Evolutionary conservation across 2,888 invertebrate genomes (phyloP).

Genomic region (Dastarcus helophoroides): DNA sequence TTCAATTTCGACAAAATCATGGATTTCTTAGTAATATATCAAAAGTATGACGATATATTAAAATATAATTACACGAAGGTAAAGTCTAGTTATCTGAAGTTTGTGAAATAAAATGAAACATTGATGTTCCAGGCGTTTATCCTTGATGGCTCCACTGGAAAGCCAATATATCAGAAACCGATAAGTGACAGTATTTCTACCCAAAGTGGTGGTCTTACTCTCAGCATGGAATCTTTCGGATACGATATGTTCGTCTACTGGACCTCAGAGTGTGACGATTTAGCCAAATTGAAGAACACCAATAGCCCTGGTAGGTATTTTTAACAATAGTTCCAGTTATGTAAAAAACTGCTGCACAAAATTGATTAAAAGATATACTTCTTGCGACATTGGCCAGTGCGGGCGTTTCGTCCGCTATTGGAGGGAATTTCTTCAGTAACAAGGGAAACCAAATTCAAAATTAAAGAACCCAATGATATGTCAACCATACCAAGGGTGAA

Average conservation of each 20-base stretch:
- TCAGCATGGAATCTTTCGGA: conserved; percentile 49
- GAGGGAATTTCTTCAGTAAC: no score
- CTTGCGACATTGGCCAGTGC: no score
- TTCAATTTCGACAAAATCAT: conserved; percentile 66
- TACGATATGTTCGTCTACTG: conserved; percentile 71
- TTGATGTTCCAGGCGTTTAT: conserved; percentile 38
- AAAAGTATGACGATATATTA: conserved; percentile 27
- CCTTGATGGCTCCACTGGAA: conserved; percentile 50
- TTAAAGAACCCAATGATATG: no score
- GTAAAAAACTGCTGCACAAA: no score
- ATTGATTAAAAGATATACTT: no score
- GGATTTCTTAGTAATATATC: conserved; percentile 64
- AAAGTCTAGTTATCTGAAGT: conserved; percentile 14
- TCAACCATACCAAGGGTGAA: no score
- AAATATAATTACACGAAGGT: conserved; percentile 52
- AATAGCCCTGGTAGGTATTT: conserved; percentile 3
- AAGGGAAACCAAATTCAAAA: no score
- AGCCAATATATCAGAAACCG: conserved; percentile 44
- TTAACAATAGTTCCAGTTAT: no score
- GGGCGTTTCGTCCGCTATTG: no score
- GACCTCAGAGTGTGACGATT: conserved; percentile 53
- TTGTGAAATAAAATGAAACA: no score
- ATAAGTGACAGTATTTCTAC: conserved; percentile 49
- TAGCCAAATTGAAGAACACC: conserved; percentile 16
- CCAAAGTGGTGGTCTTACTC: conserved; percentile 46